These are phyloP conservation scores for Apis dorsata DNA, from an alignment of 1,140 invertebrate species.

Conservation along the genomic window DNA sequence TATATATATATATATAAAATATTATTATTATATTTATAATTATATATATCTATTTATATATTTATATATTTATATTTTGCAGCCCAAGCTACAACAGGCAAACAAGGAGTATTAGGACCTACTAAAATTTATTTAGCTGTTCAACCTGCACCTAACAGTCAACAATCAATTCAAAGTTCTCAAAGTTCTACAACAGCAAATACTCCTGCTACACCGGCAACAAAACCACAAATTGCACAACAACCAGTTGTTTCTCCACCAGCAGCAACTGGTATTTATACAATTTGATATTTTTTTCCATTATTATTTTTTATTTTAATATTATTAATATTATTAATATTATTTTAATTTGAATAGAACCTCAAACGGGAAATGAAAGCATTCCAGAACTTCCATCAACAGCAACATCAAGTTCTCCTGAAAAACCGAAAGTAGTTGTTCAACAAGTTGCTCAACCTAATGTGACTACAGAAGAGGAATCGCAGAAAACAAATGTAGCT, in stretches of 20 bases:
- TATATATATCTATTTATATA: background rate
- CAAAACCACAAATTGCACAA: constrained; percentile 52
- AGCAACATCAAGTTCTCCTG: constrained; percentile 58
- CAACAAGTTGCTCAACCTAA: constrained; percentile 68
- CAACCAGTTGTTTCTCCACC: constrained; percentile 45
- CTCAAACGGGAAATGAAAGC: constrained; percentile 49
- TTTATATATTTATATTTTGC: constrained; percentile 52
- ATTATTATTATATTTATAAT: background rate
- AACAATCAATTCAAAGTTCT: constrained; percentile 52
- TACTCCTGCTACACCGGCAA: constrained; percentile 37
- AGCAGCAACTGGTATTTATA: constrained; percentile 39
- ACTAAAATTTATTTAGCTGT: constrained; percentile 92
- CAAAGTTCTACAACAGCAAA: constrained; percentile 67
- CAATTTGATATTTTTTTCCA: constrained; percentile 4
- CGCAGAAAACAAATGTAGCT: constrained; percentile 69
- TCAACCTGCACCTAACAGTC: constrained; percentile 81
- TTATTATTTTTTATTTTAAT: background rate
- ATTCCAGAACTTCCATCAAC: constrained; percentile 59
- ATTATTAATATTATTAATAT: background rate
- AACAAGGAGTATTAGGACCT: constrained; percentile 89
- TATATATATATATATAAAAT: constrained; percentile 14
- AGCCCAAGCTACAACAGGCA: constrained; percentile 90
- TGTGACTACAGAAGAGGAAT: constrained; percentile 71
- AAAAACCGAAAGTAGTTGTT: constrained; percentile 77
- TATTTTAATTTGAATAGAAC: constrained; percentile 39